Conservation (phyloP, 92 coral and sea anemone species). For the Metridium senile region DNA sequence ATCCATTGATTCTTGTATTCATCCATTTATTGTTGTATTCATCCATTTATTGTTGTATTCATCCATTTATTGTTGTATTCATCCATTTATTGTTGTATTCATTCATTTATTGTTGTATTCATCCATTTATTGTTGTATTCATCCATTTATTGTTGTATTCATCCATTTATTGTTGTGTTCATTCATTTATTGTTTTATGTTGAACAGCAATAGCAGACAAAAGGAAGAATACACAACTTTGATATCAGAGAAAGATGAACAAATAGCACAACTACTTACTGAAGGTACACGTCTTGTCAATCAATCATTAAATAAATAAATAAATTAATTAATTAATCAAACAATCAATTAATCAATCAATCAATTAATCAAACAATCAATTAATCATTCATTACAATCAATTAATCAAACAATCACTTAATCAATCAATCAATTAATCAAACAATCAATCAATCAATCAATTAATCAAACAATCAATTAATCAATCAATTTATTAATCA, state of each 20-base stretch:
- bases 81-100: no score
- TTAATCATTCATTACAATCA: no score
- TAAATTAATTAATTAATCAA: not conserved
- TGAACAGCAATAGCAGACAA: constrained; percentile 87
- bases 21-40: no score
- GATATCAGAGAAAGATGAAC: constrained; percentile 89
- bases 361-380: not conserved
- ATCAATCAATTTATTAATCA: no score
- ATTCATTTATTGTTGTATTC: no score
- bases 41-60: no score
- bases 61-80: no score
- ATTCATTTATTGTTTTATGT: not conserved
- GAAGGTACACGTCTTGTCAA: constrained; percentile 70
- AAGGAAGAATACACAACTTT: constrained; percentile 73
- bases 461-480: no score
- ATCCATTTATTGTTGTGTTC: not conserved
- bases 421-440: no score
- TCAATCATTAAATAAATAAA: not conserved
- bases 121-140: not conserved
- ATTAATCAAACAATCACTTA: no score
- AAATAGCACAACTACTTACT: constrained; percentile 82
- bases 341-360: not conserved
- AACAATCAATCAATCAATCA: no score
- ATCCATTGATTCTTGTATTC: no score
- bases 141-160: not conserved